Evolutionary conservation across 2,113 vertebrate genomes (phyloP), one percentile per base, ranked within the genome.

Genomic region (Rafetus swinhoei): DNA sequence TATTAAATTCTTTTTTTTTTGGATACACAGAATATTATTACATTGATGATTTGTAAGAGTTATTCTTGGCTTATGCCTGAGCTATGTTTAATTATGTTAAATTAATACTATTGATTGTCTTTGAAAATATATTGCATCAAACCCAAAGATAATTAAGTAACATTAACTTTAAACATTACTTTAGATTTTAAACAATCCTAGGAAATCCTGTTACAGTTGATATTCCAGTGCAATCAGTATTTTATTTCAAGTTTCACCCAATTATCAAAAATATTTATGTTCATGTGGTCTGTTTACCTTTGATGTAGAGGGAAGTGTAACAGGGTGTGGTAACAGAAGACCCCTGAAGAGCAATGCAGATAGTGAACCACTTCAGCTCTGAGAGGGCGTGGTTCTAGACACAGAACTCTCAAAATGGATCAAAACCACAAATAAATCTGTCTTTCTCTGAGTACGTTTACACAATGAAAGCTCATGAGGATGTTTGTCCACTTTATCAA

Each of bases 151-250:
- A 62, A 94, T 45, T 22, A 90, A 91, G 56, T 8, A 81, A 79
- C 59, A 87, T 72, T 82, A 93, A 85, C 25, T 94, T 55, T 32
- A 95, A 92, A 88, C 4, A 1, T 56, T 90, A 82, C 76, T 90
- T 69, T 79, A 62, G 65, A 80, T 84, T 59, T 83, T 72, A 59
- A n/a, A 79, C 3, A n/a, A 77, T 18, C 21, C 54, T 7, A 88
- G 52, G 91, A 95, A 90, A 93, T 89, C 74, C 85, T 9, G 18
- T 96, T 88, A 32, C 77, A 14, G 81, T 92, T 95, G 86, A 95
- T 88, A 45, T 77, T 91, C 72, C 22, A 82, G 7, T 1, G 1
- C 59, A 65, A 95, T 87, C 35, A 55, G 21, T 60, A 29, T 82
- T 12, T 57, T 90, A 72, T 84, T 91, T 88, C 72, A 92, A 93